Evolutionary conservation across 2,797 vertebrate species (phyloP).

Genomic region (Parauchenoglanis ngamensis): DNA sequence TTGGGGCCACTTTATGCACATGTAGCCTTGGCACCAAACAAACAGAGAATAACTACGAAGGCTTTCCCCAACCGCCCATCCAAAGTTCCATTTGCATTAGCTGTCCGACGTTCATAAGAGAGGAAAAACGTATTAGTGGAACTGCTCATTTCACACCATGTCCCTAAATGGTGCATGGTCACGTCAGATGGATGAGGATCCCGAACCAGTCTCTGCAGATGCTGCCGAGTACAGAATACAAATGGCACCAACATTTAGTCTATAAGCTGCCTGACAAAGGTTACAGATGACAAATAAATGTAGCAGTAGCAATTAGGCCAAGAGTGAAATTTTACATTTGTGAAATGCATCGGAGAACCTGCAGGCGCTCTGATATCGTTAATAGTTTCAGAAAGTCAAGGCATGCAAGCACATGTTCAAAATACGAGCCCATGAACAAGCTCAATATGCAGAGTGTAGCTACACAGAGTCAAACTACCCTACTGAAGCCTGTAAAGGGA

Average conservation of each 20-base stretch:
- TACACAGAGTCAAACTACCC: slow-evolving; percentile 8
- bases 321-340: background rate
- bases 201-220: background rate
- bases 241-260: background rate
- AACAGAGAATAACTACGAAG: slow-evolving; percentile 32
- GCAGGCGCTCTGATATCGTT: background rate
- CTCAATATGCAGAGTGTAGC: slow-evolving; percentile 28
- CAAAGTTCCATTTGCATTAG: slow-evolving; percentile 25
- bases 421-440: background rate
- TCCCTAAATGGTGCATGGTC: background rate
- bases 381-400: background rate
- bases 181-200: background rate
- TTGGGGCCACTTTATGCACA: slow-evolving; percentile 27
- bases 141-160: background rate
- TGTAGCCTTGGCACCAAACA: slow-evolving; percentile 39
- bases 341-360: background rate
- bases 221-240: background rate
- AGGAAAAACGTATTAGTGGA: background rate
- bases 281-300: background rate
- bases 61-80: slow-evolving; percentile 30
- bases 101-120: background rate
- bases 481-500: slow-evolving; percentile 30
- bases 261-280: background rate
- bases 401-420: background rate
- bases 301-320: background rate